Conservation (phyloP, 2,113 vertebrate genomes). For the Protobothrops flavoviridis region DNA sequence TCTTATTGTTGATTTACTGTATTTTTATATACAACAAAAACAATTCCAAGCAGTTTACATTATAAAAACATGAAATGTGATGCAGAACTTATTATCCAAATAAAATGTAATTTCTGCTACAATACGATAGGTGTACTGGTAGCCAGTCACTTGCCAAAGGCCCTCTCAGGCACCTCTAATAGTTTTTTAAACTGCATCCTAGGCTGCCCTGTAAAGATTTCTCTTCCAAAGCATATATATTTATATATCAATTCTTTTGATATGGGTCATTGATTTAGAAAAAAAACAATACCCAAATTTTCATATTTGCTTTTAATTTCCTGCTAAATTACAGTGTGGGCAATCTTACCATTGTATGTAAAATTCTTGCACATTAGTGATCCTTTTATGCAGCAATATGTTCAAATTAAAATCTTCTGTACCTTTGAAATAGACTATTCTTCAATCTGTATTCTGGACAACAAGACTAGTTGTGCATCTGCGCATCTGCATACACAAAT, state of each 20-base stretch:
- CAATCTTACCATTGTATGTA: neutral
- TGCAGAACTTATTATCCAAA: neutral
- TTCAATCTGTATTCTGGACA: neutral
- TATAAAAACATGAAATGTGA: neutral
- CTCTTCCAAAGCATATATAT: neutral
- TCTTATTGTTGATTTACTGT: neutral
- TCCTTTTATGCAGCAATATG: neutral
- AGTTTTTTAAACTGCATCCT: neutral
- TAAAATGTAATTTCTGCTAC: neutral
- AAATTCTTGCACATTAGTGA: neutral
- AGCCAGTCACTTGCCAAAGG: neutral
- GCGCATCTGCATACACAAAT: neutral
- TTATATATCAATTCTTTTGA: neutral
- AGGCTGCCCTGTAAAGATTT: neutral
- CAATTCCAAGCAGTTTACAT: neutral
- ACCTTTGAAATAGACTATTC: neutral
- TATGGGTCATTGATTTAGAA: neutral
- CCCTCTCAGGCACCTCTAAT: neutral
- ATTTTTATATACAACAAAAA: neutral
- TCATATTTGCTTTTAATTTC: neutral
- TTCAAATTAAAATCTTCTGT: neutral
- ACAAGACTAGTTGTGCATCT: neutral
- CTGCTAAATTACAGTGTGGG: neutral
- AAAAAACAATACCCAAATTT: neutral
- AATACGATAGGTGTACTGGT: neutral